Conservation (phyloP, 2,797 vertebrate species). For the Brotula barbata region DNA sequence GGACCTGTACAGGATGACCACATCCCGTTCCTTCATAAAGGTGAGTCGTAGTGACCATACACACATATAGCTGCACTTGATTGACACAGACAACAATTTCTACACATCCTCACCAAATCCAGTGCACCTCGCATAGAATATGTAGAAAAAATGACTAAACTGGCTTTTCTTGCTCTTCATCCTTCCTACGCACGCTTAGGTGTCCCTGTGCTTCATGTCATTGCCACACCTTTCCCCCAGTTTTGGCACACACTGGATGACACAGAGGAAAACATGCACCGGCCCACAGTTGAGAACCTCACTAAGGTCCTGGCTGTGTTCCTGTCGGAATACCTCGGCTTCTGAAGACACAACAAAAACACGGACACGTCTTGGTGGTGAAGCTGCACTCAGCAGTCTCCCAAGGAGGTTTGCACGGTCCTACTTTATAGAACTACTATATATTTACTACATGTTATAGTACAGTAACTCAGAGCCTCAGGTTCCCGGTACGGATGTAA, state of each 20-base stretch:
- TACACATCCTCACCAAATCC: background rate
- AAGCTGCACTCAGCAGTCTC: background rate
- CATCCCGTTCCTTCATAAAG: slow-evolving; percentile 86
- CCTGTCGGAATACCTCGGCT: slow-evolving; percentile 84
- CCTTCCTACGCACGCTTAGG: slow-evolving; percentile 64
- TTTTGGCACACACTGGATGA: slow-evolving; percentile 91
- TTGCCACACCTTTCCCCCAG: slow-evolving; percentile 87
- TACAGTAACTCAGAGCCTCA: background rate
- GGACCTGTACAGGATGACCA: slow-evolving; percentile 90
- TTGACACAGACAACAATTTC: too few relatives aligned
- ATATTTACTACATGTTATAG: too few relatives aligned
- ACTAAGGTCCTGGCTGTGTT: slow-evolving; percentile 86
- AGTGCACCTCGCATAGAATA: background rate
- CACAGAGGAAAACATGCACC: slow-evolving; percentile 86
- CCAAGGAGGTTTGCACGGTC: background rate
- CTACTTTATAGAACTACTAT: too few relatives aligned
- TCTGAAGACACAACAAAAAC: slow-evolving; percentile 67
- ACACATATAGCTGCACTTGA: background rate
- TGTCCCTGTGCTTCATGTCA: slow-evolving; percentile 87
- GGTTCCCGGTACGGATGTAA: background rate
- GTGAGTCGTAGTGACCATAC: slow-evolving; percentile 61
- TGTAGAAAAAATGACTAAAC: too few relatives aligned
- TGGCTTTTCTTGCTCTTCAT: background rate
- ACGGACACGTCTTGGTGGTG: background rate
- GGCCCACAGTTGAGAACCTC: slow-evolving; percentile 86